Evolutionary conservation across 2,113 vertebrate species (phyloP).

Genomic region (Ginglymostoma cirratum): DNA sequence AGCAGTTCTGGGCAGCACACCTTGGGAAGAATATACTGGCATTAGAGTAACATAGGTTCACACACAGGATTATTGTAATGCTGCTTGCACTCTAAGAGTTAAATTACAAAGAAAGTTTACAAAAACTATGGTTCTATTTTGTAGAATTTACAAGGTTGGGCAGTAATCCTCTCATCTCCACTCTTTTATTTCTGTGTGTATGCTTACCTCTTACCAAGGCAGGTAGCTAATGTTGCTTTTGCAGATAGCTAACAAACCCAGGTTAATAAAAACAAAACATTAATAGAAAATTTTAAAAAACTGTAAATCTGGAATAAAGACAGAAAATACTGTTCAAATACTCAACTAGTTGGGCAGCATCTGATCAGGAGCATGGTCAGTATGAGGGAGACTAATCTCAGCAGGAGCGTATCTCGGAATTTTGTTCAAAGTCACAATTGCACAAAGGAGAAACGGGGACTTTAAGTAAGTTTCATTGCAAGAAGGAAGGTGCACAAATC

Average conservation of each 20-base stretch:
- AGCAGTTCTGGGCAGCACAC: neutral
- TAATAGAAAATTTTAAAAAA: neutral
- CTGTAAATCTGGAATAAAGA: neutral
- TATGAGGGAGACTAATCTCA: no score
- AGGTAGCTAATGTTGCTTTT: neutral
- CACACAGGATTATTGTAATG: neutral
- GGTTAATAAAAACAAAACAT: neutral
- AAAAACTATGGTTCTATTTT: no score
- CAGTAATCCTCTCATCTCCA: neutral
- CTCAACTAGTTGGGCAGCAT: no score
- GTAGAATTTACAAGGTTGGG: no score
- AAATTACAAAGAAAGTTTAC: no score
- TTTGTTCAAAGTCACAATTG: no score
- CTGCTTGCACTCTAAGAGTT: no score
- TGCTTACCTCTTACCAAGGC: neutral
- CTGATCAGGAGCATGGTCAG: no score
- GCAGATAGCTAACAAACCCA: neutral
- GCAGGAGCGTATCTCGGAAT: no score
- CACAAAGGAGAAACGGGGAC: no score
- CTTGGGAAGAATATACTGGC: neutral
- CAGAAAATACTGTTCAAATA: neutral
- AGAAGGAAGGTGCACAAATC: no score
- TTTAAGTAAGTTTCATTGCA: no score
- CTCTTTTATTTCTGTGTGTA: neutral
- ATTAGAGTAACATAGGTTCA: neutral